Base-by-base conservation (phyloP, 2,797 vertebrate species). In the Sebastes diploproa region DNA sequence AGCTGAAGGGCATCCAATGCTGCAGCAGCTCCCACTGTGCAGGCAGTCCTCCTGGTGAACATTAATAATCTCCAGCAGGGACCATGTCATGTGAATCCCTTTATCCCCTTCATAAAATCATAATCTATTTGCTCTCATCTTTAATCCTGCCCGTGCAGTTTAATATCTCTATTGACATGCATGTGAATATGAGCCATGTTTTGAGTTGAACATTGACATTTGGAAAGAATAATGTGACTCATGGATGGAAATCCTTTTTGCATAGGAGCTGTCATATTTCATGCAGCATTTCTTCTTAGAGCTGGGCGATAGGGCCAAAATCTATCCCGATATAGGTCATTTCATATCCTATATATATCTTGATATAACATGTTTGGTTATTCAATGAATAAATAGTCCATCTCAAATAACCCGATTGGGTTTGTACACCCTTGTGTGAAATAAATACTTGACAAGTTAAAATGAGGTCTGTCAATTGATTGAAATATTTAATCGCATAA, bases 1-100 rank as follows among this genome's bases (percentile, higher is more conserved):
- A 13, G 1, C 14, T 81, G 79, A 90, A 86, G 84, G 87, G 14
- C 72, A 83, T 80, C 56, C 14, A 68, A 68, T 3, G 1, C 72
- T 73, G 84, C 79, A 81, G 77, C 65, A 34, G 60, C 30, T 13
- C 25, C 34, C 59, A 8, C 23, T 18, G 65, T 60, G 20, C 2
- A 30, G 46, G 20, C 2, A 30, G 46, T 8, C 3, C n/a, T 22
- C 23, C 22, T 5, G 22, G 9, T 8, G 23, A 6, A 27, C 36
- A 76, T 42, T 42, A 42, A 42, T 4, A 20, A 46, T n/a, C 46
- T 50, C 18, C 46, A 20, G 16, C 18, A 42, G 38, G 0, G 42
- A 46, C 32, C 9, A 13, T 72, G 22, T 6, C 61, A 34, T 18
- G 58, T 7, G 5, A 38, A 42, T 59, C 63, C 22, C 5, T 34